Conservation (phyloP, 2,113 vertebrate species). For the Heptranchias perlo region DNA sequence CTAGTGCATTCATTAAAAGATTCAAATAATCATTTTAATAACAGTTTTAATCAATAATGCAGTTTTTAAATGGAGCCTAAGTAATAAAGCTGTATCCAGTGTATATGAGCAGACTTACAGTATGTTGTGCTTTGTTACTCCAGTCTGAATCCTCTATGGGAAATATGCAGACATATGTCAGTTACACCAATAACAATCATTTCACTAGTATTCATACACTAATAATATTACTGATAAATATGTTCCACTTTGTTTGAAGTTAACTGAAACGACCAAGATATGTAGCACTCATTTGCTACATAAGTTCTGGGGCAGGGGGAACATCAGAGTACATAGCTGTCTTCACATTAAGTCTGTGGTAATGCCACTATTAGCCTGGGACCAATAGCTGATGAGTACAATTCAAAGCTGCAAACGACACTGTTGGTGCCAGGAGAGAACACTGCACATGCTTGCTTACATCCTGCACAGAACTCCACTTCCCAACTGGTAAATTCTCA, state of each 20-base stretch:
- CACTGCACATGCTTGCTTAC: not conserved
- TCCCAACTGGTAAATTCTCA: slow-evolving; percentile 11
- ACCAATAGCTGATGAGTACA: not conserved
- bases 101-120: not conserved
- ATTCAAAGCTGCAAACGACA: not conserved
- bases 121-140: not conserved
- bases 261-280: not conserved
- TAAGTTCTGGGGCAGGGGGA: not conserved
- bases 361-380: not conserved
- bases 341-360: not conserved
- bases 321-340: not conserved
- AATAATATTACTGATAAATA: not conserved
- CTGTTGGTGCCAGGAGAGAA: not conserved
- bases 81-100: not conserved
- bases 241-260: not conserved
- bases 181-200: not conserved
- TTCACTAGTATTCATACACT: not conserved
- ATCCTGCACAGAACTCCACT: not conserved
- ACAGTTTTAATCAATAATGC: not conserved
- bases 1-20: not conserved
- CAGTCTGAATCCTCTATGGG: not conserved
- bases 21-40: not conserved
- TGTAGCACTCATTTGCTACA: not conserved
- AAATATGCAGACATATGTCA: not conserved
- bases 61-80: not conserved